These are phyloP conservation scores for Phylloscopus whistleri DNA, from an alignment of 2,113 vertebrate species.

Conservation along the genomic window DNA sequence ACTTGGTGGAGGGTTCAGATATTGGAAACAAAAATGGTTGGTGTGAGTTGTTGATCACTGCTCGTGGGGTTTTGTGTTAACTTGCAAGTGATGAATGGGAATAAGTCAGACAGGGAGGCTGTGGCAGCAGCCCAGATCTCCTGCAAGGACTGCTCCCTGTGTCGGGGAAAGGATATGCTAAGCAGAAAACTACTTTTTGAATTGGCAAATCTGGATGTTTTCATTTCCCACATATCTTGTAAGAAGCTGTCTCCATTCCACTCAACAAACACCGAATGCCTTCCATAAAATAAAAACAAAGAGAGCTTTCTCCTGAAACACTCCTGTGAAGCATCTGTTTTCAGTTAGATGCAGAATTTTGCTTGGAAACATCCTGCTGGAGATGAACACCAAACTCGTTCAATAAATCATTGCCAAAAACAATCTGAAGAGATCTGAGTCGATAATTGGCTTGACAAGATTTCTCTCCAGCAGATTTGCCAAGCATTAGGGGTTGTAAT, in stretches of 20 bases:
- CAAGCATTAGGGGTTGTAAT: neutral
- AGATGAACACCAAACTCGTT: neutral
- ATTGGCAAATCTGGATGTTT: neutral
- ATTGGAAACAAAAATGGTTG: neutral
- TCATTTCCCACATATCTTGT: neutral
- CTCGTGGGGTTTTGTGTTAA: neutral
- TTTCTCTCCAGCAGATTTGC: neutral
- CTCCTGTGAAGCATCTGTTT: constrained; percentile 28
- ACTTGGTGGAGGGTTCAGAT: neutral
- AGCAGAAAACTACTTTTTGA: neutral
- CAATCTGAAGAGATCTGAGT: neutral
- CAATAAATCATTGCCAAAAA: constrained; percentile 12
- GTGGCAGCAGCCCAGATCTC: neutral
- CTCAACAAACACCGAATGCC: neutral
- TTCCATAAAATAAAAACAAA: constrained; percentile 10
- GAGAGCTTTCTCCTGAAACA: neutral
- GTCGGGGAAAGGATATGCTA: neutral
- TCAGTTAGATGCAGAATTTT: neutral
- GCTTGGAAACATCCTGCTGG: constrained; percentile 21
- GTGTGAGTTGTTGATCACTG: neutral
- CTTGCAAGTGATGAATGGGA: neutral
- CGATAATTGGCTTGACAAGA: neutral
- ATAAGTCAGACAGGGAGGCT: neutral
- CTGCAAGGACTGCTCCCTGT: neutral
- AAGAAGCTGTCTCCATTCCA: neutral